Percentiles rank a stretch among this genome's conserved stretches.
Conservation (phyloP, 2,113 vertebrate species). For the Antigone vipio region DNA sequence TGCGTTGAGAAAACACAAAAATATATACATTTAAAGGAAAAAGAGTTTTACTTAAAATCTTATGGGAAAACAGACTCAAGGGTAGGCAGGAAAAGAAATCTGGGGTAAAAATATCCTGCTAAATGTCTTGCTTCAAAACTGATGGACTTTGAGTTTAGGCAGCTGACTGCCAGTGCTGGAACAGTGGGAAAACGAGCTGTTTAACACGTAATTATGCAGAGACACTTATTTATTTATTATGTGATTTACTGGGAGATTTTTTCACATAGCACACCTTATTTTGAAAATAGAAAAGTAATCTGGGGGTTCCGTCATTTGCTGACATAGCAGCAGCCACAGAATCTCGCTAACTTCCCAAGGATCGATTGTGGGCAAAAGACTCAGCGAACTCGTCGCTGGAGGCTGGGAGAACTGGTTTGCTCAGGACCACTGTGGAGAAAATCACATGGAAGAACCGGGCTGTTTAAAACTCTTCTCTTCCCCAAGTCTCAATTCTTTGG, state of each 20-base stretch:
- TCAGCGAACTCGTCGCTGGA: background rate
- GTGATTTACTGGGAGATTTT: background rate
- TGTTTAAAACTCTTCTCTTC: background rate
- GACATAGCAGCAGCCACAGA: rapidly evolving
- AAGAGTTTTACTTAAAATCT: background rate
- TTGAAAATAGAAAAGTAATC: background rate
- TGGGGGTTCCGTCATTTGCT: background rate
- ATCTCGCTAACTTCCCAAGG: background rate
- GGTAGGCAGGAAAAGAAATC: background rate
- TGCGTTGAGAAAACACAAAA: background rate
- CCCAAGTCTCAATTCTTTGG: background rate
- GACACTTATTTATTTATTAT: background rate
- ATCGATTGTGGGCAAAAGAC: background rate
- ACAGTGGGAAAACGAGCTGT: background rate
- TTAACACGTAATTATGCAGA: background rate
- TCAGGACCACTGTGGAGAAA: background rate
- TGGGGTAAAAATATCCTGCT: background rate
- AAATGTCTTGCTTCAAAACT: background rate
- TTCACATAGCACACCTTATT: background rate
- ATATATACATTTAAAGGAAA: background rate
- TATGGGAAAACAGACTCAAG: background rate
- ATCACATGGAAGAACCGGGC: background rate
- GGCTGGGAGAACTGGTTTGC: background rate
- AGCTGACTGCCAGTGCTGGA: background rate
- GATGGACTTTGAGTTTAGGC: background rate